Evolutionary conservation across 1,140 invertebrate genomes (phyloP).

Genomic region (Drosophila ogumai): DNA sequence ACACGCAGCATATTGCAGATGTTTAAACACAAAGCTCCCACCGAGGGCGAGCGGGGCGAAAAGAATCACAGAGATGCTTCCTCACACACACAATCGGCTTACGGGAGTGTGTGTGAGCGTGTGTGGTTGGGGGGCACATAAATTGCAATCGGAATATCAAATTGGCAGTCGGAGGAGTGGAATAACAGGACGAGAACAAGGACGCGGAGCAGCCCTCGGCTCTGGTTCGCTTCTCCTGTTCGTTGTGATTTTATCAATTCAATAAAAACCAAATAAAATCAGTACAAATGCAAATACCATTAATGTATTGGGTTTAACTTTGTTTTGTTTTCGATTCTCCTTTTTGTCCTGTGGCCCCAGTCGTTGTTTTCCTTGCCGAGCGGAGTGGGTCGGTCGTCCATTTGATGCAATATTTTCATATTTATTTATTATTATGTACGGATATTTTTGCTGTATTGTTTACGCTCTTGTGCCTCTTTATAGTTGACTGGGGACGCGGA

Average conservation of each 20-base stretch:
- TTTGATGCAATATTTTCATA: conserved; percentile 69
- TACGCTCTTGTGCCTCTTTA: conserved; percentile 67
- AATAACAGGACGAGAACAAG: conserved; percentile 41
- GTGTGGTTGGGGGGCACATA: conserved; percentile 56
- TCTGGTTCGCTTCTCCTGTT: conserved; percentile 36
- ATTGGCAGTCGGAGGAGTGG: conserved; percentile 62
- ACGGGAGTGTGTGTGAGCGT: conserved; percentile 7
- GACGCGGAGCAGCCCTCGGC: conserved; percentile 34
- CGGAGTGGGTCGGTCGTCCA: conserved; percentile 24
- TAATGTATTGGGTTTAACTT: conserved; percentile 84
- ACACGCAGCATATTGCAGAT: conserved; percentile 79
- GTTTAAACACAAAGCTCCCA: conserved; percentile 64
- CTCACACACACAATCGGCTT: conserved; percentile 38
- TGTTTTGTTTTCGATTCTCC: conserved; percentile 74
- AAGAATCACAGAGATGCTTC: conserved; percentile 72
- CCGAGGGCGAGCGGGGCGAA: conserved; percentile 8
- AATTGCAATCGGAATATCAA: conserved; percentile 84
- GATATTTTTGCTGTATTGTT: conserved; percentile 67
- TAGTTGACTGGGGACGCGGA: conserved; percentile 57
- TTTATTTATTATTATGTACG: conserved; percentile 63
- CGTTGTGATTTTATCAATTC: conserved; percentile 84
- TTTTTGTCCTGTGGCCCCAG: conserved; percentile 23
- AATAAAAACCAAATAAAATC: conserved; percentile 85
- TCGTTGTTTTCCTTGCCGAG: conserved; percentile 32
- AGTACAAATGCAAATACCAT: conserved; percentile 84